Evolutionary conservation across 1,140 invertebrate genomes (phyloP).

Genomic region (Hylyphantes graminicola): DNA sequence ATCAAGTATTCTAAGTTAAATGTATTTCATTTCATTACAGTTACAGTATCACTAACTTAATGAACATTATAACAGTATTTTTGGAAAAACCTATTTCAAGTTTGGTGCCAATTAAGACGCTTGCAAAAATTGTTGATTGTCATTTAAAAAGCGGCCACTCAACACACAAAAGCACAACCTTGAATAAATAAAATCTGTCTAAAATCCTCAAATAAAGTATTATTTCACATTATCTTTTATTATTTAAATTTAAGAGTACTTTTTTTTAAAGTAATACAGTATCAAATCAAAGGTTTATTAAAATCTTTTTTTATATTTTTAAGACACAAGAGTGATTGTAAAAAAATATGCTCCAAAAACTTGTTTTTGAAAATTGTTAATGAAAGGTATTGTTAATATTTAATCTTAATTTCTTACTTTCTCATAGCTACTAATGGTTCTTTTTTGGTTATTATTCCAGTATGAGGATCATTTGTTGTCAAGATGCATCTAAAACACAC

Average conservation of each 20-base stretch:
- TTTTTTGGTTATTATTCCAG: slow-evolving; percentile 13
- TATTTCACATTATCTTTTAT: background rate
- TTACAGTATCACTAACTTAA: too few relatives aligned
- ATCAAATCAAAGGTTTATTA: background rate
- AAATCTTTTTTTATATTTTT: slow-evolving; percentile 25
- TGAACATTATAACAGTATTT: too few relatives aligned
- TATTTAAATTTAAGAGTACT: background rate
- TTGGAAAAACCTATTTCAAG: too few relatives aligned
- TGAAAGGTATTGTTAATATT: background rate
- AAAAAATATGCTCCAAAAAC: too few relatives aligned
- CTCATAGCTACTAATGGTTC: slow-evolving; percentile 14
- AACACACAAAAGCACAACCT: too few relatives aligned
- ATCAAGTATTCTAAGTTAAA: too few relatives aligned
- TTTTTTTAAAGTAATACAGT: background rate
- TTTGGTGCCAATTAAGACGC: too few relatives aligned
- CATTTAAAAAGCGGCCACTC: too few relatives aligned
- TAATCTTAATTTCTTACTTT: slow-evolving; percentile 23
- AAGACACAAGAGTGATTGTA: background rate
- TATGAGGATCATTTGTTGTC: background rate
- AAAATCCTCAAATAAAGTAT: background rate
- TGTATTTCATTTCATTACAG: too few relatives aligned
- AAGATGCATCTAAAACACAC: background rate
- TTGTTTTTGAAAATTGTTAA: too few relatives aligned
- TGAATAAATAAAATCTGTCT: background rate
- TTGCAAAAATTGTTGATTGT: too few relatives aligned